Conservation (phyloP, 2,888 invertebrate species). For the Troides aeacus region DNA sequence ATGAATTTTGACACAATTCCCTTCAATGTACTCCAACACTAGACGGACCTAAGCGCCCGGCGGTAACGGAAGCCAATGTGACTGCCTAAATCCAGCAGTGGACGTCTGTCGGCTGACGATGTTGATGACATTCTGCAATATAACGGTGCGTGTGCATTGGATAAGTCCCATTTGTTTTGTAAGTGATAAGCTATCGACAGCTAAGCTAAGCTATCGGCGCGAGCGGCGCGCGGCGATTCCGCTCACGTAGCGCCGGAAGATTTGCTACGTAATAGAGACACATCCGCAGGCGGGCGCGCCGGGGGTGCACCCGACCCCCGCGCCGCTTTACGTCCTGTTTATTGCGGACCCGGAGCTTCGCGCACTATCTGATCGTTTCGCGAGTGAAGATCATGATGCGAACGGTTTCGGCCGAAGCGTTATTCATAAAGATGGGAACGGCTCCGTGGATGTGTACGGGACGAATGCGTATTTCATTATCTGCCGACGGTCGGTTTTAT, state of each 20-base stretch:
- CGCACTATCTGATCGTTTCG: slow-evolving; percentile 51
- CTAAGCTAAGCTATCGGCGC: background rate
- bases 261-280: slow-evolving; percentile 36
- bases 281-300: slow-evolving; percentile 28
- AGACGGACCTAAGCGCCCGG: too few relatives aligned
- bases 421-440: slow-evolving; percentile 29
- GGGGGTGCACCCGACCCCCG: slow-evolving; percentile 1
- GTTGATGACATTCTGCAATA: too few relatives aligned
- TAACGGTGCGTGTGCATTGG: too few relatives aligned
- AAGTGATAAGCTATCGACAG: slow-evolving; percentile 14
- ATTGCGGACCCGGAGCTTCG: slow-evolving; percentile 49
- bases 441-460: background rate
- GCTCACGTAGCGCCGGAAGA: slow-evolving; percentile 38
- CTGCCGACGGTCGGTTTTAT: slow-evolving; percentile 19
- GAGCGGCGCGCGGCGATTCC: slow-evolving; percentile 31
- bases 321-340: slow-evolving; percentile 60
- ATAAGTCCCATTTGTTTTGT: background rate
- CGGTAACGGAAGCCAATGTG: too few relatives aligned
- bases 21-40: too few relatives aligned
- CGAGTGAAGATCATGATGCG: slow-evolving; percentile 33
- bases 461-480: too few relatives aligned
- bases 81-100: too few relatives aligned
- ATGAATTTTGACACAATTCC: too few relatives aligned
- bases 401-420: slow-evolving; percentile 27
- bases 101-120: too few relatives aligned